Conservation (phyloP, 2,888 invertebrate genomes). For the Tinea trinotella region DNA sequence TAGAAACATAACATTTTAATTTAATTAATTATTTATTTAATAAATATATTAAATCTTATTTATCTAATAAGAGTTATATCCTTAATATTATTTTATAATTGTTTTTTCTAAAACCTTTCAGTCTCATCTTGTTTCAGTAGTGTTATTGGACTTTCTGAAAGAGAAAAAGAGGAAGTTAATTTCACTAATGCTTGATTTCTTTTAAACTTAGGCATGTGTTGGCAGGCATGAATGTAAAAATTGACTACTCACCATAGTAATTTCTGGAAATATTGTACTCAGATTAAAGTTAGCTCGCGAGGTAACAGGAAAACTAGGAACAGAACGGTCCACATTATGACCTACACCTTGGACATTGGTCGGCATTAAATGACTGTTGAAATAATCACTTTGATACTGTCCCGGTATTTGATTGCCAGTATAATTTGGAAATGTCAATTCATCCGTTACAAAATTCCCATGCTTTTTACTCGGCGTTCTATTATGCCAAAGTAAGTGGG, state of each 20-base stretch:
- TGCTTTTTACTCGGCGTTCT: slow-evolving; percentile 47
- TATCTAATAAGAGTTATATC: background rate
- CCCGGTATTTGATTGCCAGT: slow-evolving; percentile 54
- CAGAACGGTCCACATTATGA: slow-evolving; percentile 46
- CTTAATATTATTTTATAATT: background rate
- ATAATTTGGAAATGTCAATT: slow-evolving; percentile 55
- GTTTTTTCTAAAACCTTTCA: background rate
- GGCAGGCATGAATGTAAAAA: background rate
- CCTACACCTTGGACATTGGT: slow-evolving; percentile 51
- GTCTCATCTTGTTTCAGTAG: slow-evolving; percentile 1
- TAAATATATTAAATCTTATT: background rate
- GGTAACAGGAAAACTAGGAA: slow-evolving; percentile 50
- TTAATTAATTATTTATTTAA: background rate
- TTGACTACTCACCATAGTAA: slow-evolving; percentile 74
- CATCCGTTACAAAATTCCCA: slow-evolving; percentile 49
- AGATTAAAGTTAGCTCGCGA: slow-evolving; percentile 83
- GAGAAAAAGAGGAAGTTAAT: slow-evolving; percentile 27
- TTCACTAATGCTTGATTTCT: background rate
- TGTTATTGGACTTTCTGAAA: slow-evolving; percentile 66
- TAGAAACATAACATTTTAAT: background rate
- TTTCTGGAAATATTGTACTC: slow-evolving; percentile 88
- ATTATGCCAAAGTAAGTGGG: slow-evolving; percentile 56
- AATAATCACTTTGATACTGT: slow-evolving; percentile 58
- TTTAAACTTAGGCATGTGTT: background rate
- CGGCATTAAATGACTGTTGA: slow-evolving; percentile 57